Evolutionary conservation across 2,797 vertebrate genomes (phyloP).

Genomic region (Vultur gryphus): DNA sequence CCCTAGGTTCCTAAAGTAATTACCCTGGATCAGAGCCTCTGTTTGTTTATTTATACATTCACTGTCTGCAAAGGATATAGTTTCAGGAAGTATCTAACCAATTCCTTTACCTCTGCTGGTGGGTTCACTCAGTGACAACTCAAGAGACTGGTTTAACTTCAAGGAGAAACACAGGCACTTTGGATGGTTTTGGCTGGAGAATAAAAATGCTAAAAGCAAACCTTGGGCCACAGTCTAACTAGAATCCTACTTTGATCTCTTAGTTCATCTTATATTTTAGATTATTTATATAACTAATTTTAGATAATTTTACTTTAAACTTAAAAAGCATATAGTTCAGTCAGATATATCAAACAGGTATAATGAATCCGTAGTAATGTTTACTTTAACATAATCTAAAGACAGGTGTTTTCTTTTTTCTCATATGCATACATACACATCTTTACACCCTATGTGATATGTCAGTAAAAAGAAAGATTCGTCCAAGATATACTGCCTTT

Average conservation of each 20-base stretch:
- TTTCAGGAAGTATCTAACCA: neutral
- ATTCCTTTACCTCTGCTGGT: neutral
- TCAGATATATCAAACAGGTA: neutral
- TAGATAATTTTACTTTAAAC: neutral
- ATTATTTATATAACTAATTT: neutral
- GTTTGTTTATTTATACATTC: neutral
- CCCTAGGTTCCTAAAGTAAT: neutral
- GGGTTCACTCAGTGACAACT: neutral
- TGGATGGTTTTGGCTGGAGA: neutral
- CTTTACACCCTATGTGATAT: neutral
- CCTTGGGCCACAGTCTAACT: neutral
- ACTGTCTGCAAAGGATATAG: neutral
- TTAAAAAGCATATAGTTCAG: neutral
- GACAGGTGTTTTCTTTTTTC: neutral
- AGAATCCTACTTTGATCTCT: neutral
- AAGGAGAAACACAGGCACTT: neutral
- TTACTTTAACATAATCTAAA: neutral
- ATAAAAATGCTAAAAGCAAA: neutral
- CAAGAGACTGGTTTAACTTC: neutral
- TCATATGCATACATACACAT: neutral
- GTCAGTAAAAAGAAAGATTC: neutral
- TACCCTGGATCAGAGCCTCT: neutral
- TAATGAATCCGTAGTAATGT: neutral
- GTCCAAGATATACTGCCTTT: neutral
- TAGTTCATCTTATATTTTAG: neutral